These are phyloP conservation scores for Scaptomyza flava DNA, from an alignment of 2,888 invertebrate genomes.

Conservation along the genomic window DNA sequence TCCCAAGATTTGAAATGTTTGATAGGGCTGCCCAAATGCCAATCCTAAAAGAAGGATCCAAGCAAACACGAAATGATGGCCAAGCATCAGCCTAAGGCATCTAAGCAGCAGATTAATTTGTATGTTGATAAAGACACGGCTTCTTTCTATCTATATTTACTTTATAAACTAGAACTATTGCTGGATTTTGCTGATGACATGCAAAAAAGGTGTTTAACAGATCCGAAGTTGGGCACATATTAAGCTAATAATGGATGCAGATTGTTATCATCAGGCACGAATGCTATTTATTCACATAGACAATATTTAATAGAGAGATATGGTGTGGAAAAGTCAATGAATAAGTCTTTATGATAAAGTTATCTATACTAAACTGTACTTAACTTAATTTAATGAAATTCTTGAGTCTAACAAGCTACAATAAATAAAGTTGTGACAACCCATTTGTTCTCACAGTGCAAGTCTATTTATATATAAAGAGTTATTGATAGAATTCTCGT, in stretches of 20 bases:
- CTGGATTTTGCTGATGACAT: slow-evolving; percentile 44
- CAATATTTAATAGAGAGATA: not conserved
- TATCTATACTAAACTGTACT: too few relatives aligned
- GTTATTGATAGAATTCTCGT: not conserved
- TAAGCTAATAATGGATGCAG: slow-evolving; percentile 30
- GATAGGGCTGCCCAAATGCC: slow-evolving; percentile 40
- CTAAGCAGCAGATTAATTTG: slow-evolving; percentile 43
- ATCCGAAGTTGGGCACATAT: slow-evolving; percentile 20
- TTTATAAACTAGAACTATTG: not conserved
- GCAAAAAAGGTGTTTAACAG: slow-evolving; percentile 50
- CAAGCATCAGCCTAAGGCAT: slow-evolving; percentile 36
- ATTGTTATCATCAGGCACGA: not conserved
- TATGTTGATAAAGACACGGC: slow-evolving; percentile 18
- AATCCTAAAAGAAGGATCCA: slow-evolving; percentile 29
- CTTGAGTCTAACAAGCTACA: too few relatives aligned
- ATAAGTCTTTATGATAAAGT: not conserved
- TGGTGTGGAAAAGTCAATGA: not conserved
- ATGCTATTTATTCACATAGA: not conserved
- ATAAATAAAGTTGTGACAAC: too few relatives aligned
- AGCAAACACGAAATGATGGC: slow-evolving; percentile 28
- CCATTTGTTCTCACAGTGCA: too few relatives aligned
- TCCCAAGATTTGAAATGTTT: slow-evolving; percentile 58
- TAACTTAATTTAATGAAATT: too few relatives aligned
- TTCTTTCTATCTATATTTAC: slow-evolving; percentile 2
- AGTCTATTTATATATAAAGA: not conserved